Evolutionary conservation across 2,113 vertebrate genomes (phyloP), one percentile per base, ranked within the genome.

Genomic region (Pelecanoides urinatrix): DNA sequence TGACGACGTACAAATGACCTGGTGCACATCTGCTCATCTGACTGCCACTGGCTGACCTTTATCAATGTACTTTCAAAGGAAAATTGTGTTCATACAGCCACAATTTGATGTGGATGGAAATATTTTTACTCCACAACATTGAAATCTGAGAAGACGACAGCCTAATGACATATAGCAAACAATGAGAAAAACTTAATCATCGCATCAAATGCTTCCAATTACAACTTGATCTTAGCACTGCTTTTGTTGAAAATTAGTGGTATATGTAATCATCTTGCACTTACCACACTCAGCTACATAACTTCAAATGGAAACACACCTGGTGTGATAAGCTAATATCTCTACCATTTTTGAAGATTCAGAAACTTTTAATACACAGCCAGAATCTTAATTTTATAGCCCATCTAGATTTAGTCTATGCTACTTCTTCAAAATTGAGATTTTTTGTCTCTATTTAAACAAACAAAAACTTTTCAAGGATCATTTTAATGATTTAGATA

Each of bases 281-380:
- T 61, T 52, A 44, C 4, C 26, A 34, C 56, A 20, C 34, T 68
- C 52, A 78, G 36, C 26, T 21, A 52, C 0, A 0, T n/a, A n/a
- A 81, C 14, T 45, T 13, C 15, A 67, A 82, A 52, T 14, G 38
- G 45, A 22, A 78, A 50, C 23, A 80, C 23, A 56, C 3, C 9
- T 34, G 7, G 8, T 22, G 38, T 67, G 70, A 47, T 34, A 89
- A 80, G 38, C 7, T 49, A 45, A 3, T 42, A 27, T 23, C 30
- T 26, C 45, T 52, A 17, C 16, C 0, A 16, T 6, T 88, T 77
- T 13, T 59, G 14, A 84, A 56, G 79, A 82, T 85, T 40, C 17
- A 18, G 8, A 3, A 45, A 42, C 29, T 86, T 88, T 49, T 56
- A 78, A 49, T 17, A 65, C 0, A 12, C 27, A 75, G 52, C 4